These are phyloP conservation scores for Semotilus atromaculatus DNA, from an alignment of 2,797 vertebrate genomes.

Conservation along the genomic window DNA sequence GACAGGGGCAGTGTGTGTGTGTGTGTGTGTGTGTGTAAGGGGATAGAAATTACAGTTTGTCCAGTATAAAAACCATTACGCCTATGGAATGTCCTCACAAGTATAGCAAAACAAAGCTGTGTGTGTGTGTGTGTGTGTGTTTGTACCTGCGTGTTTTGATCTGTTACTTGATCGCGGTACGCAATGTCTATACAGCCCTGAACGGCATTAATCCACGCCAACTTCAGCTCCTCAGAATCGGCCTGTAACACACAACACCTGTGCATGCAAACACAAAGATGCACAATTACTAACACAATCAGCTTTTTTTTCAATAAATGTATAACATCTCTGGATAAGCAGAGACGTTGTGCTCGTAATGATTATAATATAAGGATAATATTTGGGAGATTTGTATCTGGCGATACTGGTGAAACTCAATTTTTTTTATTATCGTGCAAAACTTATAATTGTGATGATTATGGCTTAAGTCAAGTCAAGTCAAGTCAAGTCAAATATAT, in stretches of 20 bases:
- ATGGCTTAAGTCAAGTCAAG: no score
- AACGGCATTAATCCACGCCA: constrained; percentile 73
- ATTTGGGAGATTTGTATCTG: not conserved
- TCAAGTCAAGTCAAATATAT: no score
- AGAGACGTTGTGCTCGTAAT: not conserved
- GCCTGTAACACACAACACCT: constrained; percentile 79
- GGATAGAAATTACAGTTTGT: no score
- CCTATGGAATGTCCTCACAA: no score
- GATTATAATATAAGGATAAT: not conserved
- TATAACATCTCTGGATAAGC: not conserved
- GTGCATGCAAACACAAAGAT: constrained; percentile 28
- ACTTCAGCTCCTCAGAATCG: constrained; percentile 74
- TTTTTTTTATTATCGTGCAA: no score
- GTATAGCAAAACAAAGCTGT: no score
- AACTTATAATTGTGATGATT: no score
- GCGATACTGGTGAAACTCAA: not conserved
- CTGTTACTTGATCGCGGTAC: constrained; percentile 66
- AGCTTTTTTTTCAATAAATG: no score
- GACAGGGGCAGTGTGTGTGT: no score
- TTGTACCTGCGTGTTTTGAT: constrained; percentile 56
- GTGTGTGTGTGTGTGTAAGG: no score
- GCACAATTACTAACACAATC: not conserved
- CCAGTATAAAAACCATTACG: no score
- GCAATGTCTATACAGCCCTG: constrained; percentile 80
- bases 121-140: constrained; percentile 7